Percentiles rank a stretch among this genome's conserved stretches.
phyloP scores from a whole-genome alignment of 2,888 invertebrate genomes.

The Leptopilina syphax region DNA sequence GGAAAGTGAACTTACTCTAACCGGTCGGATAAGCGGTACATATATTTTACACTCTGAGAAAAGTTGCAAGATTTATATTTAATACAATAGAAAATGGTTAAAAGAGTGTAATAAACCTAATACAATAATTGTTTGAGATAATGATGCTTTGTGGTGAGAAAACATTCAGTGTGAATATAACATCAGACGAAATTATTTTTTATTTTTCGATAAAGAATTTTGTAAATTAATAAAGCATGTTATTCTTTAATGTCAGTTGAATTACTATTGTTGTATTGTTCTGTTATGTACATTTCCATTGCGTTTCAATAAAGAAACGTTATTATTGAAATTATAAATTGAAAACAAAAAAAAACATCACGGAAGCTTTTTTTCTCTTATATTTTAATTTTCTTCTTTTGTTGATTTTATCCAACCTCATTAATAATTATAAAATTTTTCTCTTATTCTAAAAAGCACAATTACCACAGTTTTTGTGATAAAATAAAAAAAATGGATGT shows the following conservation, averaged over 20 bases:
- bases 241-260: not conserved
- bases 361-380: too few species aligned
- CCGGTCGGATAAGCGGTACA: conserved; percentile 9
- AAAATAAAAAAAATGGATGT: not conserved
- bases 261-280: too few species aligned
- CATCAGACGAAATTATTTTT: not conserved
- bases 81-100: conserved; percentile 13
- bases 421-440: too few species aligned
- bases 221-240: not conserved
- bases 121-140: conserved; percentile 4
- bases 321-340: too few species aligned
- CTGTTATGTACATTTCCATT: too few species aligned
- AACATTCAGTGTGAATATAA: not conserved
- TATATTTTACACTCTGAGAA: not conserved
- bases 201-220: not conserved
- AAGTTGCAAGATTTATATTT: not conserved
- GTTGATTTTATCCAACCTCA: too few species aligned
- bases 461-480: too few species aligned
- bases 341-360: too few species aligned
- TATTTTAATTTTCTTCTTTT: too few species aligned
- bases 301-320: too few species aligned
- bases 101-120: conserved; percentile 23
- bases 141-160: conserved; percentile 34
- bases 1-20: conserved; percentile 33
- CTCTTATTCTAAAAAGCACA: too few species aligned